phyloP scores from a whole-genome alignment of 2,113 vertebrate species.

The Chunga burmeisteri region DNA sequence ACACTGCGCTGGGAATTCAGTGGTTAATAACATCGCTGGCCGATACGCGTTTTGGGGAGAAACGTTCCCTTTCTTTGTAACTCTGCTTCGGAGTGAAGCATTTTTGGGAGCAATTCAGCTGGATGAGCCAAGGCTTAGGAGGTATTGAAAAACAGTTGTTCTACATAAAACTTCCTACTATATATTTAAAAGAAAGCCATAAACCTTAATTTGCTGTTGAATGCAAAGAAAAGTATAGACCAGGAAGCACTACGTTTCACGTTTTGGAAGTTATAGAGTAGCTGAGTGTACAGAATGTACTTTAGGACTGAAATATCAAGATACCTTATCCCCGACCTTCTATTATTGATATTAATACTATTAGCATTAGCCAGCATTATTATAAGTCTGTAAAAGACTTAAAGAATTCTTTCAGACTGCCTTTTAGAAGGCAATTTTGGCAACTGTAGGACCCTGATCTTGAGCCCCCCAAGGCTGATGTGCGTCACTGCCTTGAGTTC shows the following conservation, averaged over 20 bases:
- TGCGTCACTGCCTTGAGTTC: not conserved
- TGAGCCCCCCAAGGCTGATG: not conserved
- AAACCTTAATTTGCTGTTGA: conserved; percentile 30
- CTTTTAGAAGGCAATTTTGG: not conserved
- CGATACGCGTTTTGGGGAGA: not conserved
- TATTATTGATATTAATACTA: not conserved
- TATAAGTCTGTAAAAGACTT: not conserved
- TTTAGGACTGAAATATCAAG: not conserved
- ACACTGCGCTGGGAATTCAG: not conserved
- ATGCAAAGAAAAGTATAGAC: not conserved
- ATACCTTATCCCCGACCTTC: not conserved
- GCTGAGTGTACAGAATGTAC: not conserved
- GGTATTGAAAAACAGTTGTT: conserved; percentile 20
- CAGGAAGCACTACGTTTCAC: not conserved
- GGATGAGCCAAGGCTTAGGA: not conserved
- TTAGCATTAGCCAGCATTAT: not conserved
- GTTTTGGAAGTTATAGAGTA: not conserved
- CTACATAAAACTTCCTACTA: not conserved
- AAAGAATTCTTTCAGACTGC: not conserved
- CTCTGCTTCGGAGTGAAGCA: not conserved
- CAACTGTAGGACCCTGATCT: not conserved
- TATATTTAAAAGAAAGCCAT: conserved; percentile 9
- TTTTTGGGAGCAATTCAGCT: conserved; percentile 20
- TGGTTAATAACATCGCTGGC: not conserved
- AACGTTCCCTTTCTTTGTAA: not conserved